These are phyloP conservation scores for Crenichthys baileyi DNA, from an alignment of 2,797 vertebrate genomes.

Conservation along the genomic window DNA sequence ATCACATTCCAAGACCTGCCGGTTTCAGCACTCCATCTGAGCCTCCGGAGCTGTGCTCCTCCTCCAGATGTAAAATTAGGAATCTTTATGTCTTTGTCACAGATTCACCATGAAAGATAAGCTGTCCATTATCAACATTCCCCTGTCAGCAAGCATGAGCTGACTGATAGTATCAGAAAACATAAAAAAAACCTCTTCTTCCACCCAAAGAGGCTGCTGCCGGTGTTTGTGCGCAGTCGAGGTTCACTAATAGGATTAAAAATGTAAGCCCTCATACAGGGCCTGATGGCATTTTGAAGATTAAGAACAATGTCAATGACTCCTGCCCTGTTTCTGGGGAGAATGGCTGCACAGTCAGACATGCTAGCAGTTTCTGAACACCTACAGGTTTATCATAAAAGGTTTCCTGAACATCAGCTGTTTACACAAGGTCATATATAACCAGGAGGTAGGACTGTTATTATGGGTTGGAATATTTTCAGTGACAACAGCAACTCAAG, in stretches of 20 bases:
- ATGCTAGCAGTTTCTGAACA: slow-evolving; percentile 25
- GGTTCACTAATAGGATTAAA: slow-evolving; percentile 72
- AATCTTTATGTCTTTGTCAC: slow-evolving; percentile 26
- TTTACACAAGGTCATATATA: slow-evolving; percentile 50
- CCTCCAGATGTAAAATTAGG: slow-evolving; percentile 34
- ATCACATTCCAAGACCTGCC: slow-evolving; percentile 7
- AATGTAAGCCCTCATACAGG: slow-evolving; percentile 56
- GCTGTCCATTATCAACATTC: slow-evolving; percentile 39
- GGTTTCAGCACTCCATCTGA: slow-evolving; percentile 21
- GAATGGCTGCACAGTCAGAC: slow-evolving; percentile 29
- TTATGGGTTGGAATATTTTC: slow-evolving; percentile 25
- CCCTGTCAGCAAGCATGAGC: slow-evolving; percentile 38
- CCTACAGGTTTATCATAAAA: slow-evolving; percentile 52
- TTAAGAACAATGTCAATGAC: slow-evolving; percentile 55
- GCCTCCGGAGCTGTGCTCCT: slow-evolving; percentile 7
- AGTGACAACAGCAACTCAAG: slow-evolving; percentile 23
- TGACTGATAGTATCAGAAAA: slow-evolving; percentile 57
- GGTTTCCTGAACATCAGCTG: slow-evolving; percentile 43
- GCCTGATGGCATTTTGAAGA: slow-evolving; percentile 64
- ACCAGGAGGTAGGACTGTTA: slow-evolving; percentile 20
- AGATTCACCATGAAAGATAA: slow-evolving; percentile 42
- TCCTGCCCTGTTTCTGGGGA: slow-evolving; percentile 38
- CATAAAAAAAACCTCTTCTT: slow-evolving; percentile 34
- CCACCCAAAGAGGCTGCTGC: slow-evolving; percentile 42
- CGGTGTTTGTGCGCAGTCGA: slow-evolving; percentile 37